These are phyloP conservation scores for Allolobophora icterica DNA, from an alignment of 2,888 invertebrate species.

Conservation along the genomic window DNA sequence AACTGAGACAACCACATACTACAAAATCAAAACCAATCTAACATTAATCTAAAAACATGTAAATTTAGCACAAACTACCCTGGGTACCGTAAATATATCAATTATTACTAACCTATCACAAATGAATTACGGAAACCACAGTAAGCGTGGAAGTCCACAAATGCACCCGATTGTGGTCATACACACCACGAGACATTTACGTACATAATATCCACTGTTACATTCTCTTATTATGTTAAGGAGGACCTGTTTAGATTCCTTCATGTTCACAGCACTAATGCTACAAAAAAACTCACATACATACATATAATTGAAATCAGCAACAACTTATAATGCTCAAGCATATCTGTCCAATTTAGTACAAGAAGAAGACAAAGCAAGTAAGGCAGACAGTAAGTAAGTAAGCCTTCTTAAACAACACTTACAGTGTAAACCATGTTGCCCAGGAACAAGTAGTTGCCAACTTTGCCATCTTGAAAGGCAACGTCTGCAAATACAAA, in stretches of 20 bases:
- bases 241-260: too few relatives aligned
- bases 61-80: not conserved
- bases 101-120: not conserved
- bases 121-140: not conserved
- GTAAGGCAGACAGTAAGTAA: too few relatives aligned
- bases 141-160: not conserved
- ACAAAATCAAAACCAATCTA: slow-evolving; percentile 48
- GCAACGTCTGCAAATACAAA: slow-evolving; percentile 63
- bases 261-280: too few relatives aligned
- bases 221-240: not conserved
- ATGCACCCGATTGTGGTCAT: not conserved
- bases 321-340: too few relatives aligned
- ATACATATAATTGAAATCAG: too few relatives aligned
- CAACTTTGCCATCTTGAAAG: slow-evolving; percentile 74
- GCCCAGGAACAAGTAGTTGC: slow-evolving; percentile 91
- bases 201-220: not conserved
- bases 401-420: slow-evolving; percentile 46
- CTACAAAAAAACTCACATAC: too few relatives aligned
- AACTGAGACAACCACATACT: slow-evolving; percentile 96
- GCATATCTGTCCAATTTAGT: too few relatives aligned
- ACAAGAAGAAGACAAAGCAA: not conserved
- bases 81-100: not conserved
- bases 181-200: not conserved
- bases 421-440: slow-evolving; percentile 94
- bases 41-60: not conserved